Conservation (phyloP, 2,113 vertebrate species). For the Lota lota region DNA sequence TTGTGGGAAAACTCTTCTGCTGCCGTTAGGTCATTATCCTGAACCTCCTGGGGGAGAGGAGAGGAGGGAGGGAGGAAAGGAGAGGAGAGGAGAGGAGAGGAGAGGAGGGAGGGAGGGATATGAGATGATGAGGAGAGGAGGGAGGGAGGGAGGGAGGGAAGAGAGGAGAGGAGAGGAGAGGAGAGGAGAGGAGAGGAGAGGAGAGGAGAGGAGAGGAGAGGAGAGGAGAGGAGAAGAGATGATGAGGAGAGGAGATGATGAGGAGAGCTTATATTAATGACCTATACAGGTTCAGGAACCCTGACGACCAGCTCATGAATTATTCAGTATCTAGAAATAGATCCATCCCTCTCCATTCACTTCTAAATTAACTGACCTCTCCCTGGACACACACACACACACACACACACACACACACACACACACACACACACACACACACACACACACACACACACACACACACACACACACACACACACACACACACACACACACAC, state of each 20-base stretch:
- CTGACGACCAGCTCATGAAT: no score
- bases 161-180: no score
- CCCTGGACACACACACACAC: conserved; percentile 1
- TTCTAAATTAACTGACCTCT: no score
- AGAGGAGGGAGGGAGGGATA: no score
- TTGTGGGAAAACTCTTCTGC: neutral
- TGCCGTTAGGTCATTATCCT: conserved; percentile 22
- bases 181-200: neutral
- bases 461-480: conserved; percentile 2
- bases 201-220: no score
- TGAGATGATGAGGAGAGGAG: neutral
- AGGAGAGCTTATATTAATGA: no score
- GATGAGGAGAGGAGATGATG: no score
- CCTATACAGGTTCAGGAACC: no score
- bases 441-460: neutral
- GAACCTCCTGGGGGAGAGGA: conserved; percentile 6
- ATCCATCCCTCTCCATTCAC: no score
- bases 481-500: neutral
- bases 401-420: neutral
- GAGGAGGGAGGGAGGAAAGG: neutral
- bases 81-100: neutral
- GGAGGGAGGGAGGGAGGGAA: no score
- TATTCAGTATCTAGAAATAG: no score
- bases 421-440: neutral
- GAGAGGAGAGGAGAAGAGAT: no score